phyloP scores from a whole-genome alignment of 2,888 invertebrate genomes.

The Pediacus dermestoides region DNA sequence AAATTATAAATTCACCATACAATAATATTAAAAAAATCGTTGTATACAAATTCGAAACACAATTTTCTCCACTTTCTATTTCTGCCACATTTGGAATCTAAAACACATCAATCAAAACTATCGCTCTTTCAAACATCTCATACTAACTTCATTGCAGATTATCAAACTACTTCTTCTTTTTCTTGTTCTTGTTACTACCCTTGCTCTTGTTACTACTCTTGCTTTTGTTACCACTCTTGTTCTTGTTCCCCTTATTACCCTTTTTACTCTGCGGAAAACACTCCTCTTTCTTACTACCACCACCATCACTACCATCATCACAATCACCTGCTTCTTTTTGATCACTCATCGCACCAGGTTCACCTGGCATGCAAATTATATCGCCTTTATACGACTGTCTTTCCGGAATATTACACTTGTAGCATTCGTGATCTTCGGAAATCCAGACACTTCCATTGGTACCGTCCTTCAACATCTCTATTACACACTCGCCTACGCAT shows the following conservation, averaged over 20 bases:
- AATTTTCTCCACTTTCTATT: too few relatives aligned
- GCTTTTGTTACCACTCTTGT: too few relatives aligned
- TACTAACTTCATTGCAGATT: too few relatives aligned
- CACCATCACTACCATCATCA: constrained; percentile 11
- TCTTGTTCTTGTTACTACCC: background rate
- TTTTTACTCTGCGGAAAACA: background rate
- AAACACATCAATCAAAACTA: too few relatives aligned
- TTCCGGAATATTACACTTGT: background rate
- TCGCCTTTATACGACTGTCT: too few relatives aligned
- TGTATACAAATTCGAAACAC: too few relatives aligned
- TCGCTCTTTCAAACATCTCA: too few relatives aligned
- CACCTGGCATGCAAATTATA: too few relatives aligned
- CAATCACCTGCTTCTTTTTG: constrained; percentile 12
- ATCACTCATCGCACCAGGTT: constrained; percentile 29
- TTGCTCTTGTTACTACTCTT: constrained; percentile 1
- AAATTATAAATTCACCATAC: too few relatives aligned
- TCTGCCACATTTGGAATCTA: too few relatives aligned
- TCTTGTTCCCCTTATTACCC: constrained; percentile 2
- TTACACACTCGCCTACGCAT: constrained; percentile 32
- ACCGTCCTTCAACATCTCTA: constrained; percentile 35
- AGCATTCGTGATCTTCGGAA: constrained; percentile 5
- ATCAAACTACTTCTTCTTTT: background rate
- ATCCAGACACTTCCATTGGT: constrained; percentile 38
- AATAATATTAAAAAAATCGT: too few relatives aligned
- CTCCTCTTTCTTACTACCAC: constrained; percentile 2